Conservation (phyloP, 2,113 vertebrate genomes). For the Patagioenas fasciata region DNA sequence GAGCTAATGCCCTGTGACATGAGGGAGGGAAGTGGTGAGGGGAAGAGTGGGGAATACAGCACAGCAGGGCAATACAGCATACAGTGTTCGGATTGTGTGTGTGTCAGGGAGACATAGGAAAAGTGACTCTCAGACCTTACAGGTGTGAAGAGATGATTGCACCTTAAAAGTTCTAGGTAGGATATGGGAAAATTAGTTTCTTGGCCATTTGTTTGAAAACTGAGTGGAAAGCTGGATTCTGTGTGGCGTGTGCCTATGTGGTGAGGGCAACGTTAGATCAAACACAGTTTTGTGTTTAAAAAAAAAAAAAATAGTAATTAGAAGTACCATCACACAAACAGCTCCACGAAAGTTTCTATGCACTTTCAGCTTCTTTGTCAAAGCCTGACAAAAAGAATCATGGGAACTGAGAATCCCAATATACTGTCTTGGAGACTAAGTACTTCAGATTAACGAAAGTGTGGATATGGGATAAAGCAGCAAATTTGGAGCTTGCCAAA, state of each 20-base stretch:
- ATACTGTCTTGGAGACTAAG: fast-evolving
- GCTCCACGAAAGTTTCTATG: neutral
- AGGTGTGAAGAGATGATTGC: neutral
- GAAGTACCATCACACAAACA: neutral
- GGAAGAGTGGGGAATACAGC: neutral
- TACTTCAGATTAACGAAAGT: neutral
- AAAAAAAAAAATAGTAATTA: neutral
- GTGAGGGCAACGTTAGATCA: neutral
- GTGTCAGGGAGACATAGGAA: neutral
- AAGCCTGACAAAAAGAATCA: neutral
- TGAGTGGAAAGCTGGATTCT: neutral
- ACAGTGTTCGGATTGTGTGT: fast-evolving
- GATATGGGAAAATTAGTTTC: neutral
- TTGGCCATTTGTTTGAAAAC: neutral
- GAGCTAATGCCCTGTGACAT: neutral
- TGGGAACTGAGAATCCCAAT: neutral
- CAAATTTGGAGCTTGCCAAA: neutral
- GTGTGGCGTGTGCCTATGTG: neutral
- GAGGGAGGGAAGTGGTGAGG: neutral
- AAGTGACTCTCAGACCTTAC: neutral
- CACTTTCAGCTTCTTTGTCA: neutral
- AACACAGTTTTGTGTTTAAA: neutral
- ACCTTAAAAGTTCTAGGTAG: neutral
- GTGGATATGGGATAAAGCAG: neutral
- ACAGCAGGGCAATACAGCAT: neutral